Evolutionary conservation across 2,797 vertebrate species (phyloP).

Genomic region (Ambastaia sidthimunki): DNA sequence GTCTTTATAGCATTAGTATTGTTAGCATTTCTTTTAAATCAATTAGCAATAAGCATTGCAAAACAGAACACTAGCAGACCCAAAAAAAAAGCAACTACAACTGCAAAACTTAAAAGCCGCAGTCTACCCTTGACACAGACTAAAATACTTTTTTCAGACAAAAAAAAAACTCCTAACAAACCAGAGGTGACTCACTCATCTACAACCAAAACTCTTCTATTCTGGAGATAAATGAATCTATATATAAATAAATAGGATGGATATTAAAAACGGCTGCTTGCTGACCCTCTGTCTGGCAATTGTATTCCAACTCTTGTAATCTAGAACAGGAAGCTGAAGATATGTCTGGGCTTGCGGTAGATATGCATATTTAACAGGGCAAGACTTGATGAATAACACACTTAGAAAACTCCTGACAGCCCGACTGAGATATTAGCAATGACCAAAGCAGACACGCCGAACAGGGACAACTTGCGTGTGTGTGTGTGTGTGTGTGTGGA

Average conservation of each 20-base stretch:
- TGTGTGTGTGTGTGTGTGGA: slow-evolving; percentile 35
- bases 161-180: background rate
- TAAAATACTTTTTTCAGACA: slow-evolving; percentile 18
- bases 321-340: slow-evolving; percentile 55
- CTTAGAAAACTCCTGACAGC: slow-evolving; percentile 76
- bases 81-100: background rate
- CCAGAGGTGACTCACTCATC: slow-evolving; percentile 23
- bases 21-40: too few species aligned
- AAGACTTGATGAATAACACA: slow-evolving; percentile 74
- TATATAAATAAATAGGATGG: slow-evolving; percentile 55
- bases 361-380: slow-evolving; percentile 66
- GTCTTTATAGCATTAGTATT: too few species aligned
- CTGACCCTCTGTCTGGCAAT: slow-evolving; percentile 57
- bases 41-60: too few species aligned
- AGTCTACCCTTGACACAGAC: slow-evolving; percentile 8
- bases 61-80: too few species aligned
- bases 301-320: slow-evolving; percentile 60
- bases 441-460: slow-evolving; percentile 70
- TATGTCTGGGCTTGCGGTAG: slow-evolving; percentile 52
- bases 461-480: slow-evolving; percentile 23
- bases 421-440: slow-evolving; percentile 68
- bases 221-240: slow-evolving; percentile 56
- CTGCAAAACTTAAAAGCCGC: background rate
- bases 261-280: slow-evolving; percentile 57
- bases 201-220: slow-evolving; percentile 46